phyloP scores from a whole-genome alignment of 2,113 vertebrate species.

The Felis chaus region DNA sequence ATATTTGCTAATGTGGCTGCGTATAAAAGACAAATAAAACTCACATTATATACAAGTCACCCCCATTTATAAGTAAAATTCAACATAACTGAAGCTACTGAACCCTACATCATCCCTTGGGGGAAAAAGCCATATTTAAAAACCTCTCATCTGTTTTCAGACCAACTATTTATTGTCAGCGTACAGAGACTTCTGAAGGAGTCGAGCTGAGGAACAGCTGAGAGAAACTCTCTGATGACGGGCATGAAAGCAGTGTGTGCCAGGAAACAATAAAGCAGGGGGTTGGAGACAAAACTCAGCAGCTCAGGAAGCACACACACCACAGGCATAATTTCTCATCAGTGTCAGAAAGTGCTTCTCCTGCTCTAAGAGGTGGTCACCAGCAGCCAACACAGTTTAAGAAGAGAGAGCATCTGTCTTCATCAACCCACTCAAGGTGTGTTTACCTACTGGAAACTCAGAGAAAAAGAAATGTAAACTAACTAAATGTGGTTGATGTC shows the following conservation, averaged over 20 bases:
- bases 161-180: background rate
- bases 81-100: background rate
- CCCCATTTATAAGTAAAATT: background rate
- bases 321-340: background rate
- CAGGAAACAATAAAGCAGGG: background rate
- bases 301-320: background rate
- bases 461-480: background rate
- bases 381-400: slow-evolving; percentile 33
- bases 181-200: slow-evolving; percentile 36
- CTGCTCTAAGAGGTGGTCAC: background rate
- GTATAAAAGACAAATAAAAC: slow-evolving; percentile 1
- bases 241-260: slow-evolving; percentile 2
- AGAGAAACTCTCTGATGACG: background rate
- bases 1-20: slow-evolving; percentile 1
- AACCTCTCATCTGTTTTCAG: slow-evolving; percentile 44
- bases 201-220: background rate
- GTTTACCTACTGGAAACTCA: background rate
- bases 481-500: background rate
- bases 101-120: background rate
- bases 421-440: slow-evolving; percentile 29
- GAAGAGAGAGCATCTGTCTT: slow-evolving; percentile 53
- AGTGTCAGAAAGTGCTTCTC: background rate
- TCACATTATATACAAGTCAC: background rate
- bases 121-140: slow-evolving; percentile 44
- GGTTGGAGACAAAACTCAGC: accelerated